Percentiles rank a stretch among this genome's conserved stretches.
Evolutionary conservation across 1,140 invertebrate species (phyloP).

Genomic region (Sipha flava): DNA sequence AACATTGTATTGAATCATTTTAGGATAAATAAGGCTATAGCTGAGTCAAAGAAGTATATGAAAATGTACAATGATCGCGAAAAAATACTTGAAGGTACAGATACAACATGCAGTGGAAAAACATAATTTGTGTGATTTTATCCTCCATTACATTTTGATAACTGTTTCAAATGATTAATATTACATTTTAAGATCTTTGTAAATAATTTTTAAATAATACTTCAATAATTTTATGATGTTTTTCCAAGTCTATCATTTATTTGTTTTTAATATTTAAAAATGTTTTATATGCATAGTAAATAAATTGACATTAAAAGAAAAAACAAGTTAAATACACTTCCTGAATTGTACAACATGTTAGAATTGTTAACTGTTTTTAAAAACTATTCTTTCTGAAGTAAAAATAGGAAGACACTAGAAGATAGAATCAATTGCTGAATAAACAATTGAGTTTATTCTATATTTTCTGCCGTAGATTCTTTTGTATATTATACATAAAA

Average conservation of each 20-base stretch:
- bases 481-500: too few species aligned
- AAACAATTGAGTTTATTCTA: too few species aligned
- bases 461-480: too few species aligned
- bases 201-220: not conserved
- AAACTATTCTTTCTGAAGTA: too few species aligned
- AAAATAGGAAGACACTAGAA: too few species aligned
- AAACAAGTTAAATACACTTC: not conserved
- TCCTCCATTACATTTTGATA: not conserved
- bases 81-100: not conserved
- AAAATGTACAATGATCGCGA: constrained; percentile 2
- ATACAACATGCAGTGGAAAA: not conserved
- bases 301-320: not conserved
- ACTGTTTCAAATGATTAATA: not conserved
- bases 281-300: not conserved
- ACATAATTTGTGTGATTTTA: not conserved
- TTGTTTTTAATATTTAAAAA: not conserved
- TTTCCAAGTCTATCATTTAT: not conserved
- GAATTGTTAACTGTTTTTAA: too few species aligned
- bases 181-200: not conserved
- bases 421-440: too few species aligned
- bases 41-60: not conserved
- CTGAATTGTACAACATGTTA: too few species aligned
- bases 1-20: too few species aligned
- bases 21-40: not conserved
- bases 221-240: not conserved